These are phyloP conservation scores for Plodia interpunctella DNA, from an alignment of 1,140 invertebrate species.

Conservation along the genomic window DNA sequence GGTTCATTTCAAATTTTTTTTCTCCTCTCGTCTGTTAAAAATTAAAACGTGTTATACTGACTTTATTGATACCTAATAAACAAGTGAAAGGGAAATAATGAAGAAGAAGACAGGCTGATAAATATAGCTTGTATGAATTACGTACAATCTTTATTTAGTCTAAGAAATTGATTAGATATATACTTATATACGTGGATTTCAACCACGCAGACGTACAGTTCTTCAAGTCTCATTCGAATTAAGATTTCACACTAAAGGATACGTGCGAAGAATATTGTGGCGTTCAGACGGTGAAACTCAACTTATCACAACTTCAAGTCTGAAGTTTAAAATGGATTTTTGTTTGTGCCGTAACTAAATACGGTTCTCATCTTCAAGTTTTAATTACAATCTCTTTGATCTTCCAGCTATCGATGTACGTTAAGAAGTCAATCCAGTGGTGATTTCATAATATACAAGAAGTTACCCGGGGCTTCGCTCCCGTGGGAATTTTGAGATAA, in stretches of 20 bases:
- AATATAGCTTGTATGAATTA: too few species aligned
- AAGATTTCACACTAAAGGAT: not conserved
- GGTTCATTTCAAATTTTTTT: too few species aligned
- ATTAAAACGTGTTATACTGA: too few species aligned
- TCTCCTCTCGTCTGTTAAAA: too few species aligned
- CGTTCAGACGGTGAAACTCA: not conserved
- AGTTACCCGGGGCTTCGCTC: too few species aligned
- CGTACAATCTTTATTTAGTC: too few species aligned
- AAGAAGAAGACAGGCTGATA: too few species aligned
- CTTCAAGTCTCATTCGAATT: not conserved
- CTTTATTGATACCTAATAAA: not conserved
- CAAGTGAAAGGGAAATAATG: not conserved
- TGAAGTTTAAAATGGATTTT: constrained; percentile 2
- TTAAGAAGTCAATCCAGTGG: too few species aligned
- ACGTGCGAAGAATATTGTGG: not conserved
- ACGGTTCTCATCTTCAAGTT: not conserved
- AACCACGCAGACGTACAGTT: not conserved
- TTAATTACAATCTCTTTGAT: constrained; percentile 7
- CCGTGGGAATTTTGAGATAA: too few species aligned
- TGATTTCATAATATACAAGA: too few species aligned
- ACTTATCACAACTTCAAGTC: not conserved
- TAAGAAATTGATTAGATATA: too few species aligned
- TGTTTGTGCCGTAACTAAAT: constrained; percentile 5
- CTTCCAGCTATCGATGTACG: not conserved
- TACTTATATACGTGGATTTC: too few species aligned